Base-by-base conservation (phyloP, 2,113 vertebrate genomes). In the Otis tarda region DNA sequence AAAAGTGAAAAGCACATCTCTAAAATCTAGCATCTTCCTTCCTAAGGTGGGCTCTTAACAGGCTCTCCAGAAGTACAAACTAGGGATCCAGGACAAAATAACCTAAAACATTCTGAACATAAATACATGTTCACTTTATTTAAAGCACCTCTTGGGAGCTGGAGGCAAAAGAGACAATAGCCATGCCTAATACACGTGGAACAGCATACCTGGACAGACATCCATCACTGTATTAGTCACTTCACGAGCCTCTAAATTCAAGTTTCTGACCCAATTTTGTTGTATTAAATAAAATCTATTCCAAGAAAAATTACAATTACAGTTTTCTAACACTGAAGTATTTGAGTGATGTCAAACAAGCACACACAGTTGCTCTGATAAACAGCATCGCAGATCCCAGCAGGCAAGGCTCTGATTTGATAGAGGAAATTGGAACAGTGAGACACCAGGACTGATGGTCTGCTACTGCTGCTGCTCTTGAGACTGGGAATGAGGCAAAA, bases 351-450 rank as follows among this genome's bases (percentile, higher is more conserved):
- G 37, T 77, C 71, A 69, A 77, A 63, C 49, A 64, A 50, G 56
- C 39, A 49, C 43, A 67, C 33, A 25, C 10, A 31, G 27, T 18
- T 28, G 30, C 64, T 74, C 31, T 83, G 43, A 87, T 43, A 21
- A 88, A 79, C 28, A 52, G 9, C 4, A 14, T 60, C 39, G 49
- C 39, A 39, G 87, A 75, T 56, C 69, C 64, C 79, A 87, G 77
- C 47, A 75, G 41, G 35, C 30, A 68, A 59, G 30, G 17, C 59
- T 39, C 37, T 18, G 22, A 65, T 45, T 65, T 61, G 39, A 33
- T 0, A 35, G 55, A 59, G 65, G 52, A 78, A 78, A 60, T 3
- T 12, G 16, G 52, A 89, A 24, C 35, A 61, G 50, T 0, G 0
- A 74, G 30, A 28, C 35, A 10, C 12, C 1, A 22, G 33, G 30